Evolutionary conservation across 2,888 invertebrate species (phyloP).

Genomic region (Pollenia angustigena): DNA sequence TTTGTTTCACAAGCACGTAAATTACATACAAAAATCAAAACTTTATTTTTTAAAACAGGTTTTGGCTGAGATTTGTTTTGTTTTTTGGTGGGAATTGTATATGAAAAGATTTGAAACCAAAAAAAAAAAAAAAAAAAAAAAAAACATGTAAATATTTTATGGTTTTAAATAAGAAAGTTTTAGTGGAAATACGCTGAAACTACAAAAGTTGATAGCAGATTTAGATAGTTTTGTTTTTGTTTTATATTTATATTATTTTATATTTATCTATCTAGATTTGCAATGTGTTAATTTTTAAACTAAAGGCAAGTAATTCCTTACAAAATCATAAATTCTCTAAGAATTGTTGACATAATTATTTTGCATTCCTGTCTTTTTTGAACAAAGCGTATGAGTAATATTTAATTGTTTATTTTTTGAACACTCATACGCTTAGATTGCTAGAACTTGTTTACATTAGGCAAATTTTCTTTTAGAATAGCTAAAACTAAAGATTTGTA

Average conservation of each 20-base stretch:
- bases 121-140: no score
- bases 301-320: neutral
- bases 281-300: neutral
- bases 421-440: constrained; percentile 14
- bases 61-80: constrained; percentile 45
- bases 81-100: neutral
- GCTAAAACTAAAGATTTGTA: no score
- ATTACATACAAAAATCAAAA: constrained; percentile 54
- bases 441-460: no score
- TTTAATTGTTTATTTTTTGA: constrained; percentile 16
- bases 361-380: neutral
- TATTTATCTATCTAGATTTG: neutral
- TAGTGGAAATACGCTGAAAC: no score
- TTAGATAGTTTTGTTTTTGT: constrained; percentile 27
- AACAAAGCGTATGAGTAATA: constrained; percentile 13
- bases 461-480: no score
- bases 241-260: neutral
- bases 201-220: neutral
- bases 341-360: constrained; percentile 31
- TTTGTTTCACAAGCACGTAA: constrained; percentile 53
- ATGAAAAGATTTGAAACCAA: no score
- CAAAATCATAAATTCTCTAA: neutral
- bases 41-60: constrained; percentile 15
- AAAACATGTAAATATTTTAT: no score
- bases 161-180: no score